These are phyloP conservation scores for Fragum whitleyi DNA, from an alignment of 2,888 invertebrate genomes.

Conservation along the genomic window DNA sequence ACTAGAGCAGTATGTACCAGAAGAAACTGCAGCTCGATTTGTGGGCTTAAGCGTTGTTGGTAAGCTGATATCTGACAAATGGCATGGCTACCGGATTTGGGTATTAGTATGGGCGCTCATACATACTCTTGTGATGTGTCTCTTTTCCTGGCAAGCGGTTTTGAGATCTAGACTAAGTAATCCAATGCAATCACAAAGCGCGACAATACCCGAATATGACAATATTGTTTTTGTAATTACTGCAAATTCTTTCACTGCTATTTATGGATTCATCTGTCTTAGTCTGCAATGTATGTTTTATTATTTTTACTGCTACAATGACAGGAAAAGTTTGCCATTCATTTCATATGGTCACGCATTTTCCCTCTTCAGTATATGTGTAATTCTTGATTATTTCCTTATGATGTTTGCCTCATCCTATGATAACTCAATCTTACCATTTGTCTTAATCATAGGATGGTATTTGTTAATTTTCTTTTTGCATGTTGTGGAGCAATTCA, in stretches of 20 bases:
- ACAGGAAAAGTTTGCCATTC: neutral
- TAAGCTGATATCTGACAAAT: neutral
- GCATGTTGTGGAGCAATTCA: conserved; percentile 20
- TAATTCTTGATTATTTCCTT: neutral
- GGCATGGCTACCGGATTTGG: neutral
- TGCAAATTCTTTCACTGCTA: neutral
- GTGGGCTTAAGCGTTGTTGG: neutral
- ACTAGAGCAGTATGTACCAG: neutral
- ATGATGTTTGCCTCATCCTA: neutral
- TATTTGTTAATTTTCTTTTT: conserved; percentile 30
- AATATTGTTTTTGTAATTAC: neutral
- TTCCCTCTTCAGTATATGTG: neutral
- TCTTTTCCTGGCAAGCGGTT: neutral
- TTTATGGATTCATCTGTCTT: neutral
- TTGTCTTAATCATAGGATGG: conserved; percentile 34
- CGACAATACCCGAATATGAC: neutral
- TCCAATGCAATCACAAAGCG: neutral
- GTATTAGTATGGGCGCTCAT: neutral
- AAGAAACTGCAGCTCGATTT: neutral
- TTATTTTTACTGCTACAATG: neutral
- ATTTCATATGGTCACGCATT: neutral
- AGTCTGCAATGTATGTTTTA: neutral
- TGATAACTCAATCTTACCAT: conserved; percentile 21
- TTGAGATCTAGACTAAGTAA: neutral
- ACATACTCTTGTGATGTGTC: neutral